Evolutionary conservation across 2,888 invertebrate genomes (phyloP).

Genomic region (Timema podura): DNA sequence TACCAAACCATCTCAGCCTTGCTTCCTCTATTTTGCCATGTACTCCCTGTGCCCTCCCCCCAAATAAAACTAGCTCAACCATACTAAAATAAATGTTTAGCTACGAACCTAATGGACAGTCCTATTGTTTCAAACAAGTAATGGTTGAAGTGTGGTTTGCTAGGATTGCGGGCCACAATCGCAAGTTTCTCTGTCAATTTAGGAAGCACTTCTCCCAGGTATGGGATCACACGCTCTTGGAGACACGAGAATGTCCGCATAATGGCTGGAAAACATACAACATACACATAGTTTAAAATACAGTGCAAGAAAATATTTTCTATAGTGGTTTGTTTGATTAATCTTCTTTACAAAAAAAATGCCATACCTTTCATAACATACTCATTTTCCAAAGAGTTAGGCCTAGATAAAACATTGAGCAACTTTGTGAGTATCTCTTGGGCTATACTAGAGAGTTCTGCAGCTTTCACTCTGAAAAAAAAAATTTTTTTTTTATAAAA

Average conservation of each 20-base stretch:
- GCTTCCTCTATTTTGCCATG: too few relatives aligned
- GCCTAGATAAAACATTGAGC: slow-evolving; percentile 67
- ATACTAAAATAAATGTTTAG: too few relatives aligned
- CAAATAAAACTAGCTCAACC: too few relatives aligned
- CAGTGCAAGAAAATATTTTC: not conserved
- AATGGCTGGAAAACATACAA: slow-evolving; percentile 59
- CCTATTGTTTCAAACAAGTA: slow-evolving; percentile 95
- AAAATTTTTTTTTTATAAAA: slow-evolving; percentile 12
- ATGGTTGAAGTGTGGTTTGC: slow-evolving; percentile 97
- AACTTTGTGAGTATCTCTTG: slow-evolving; percentile 68
- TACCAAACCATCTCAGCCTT: too few relatives aligned
- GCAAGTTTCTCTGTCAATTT: slow-evolving; percentile 80
- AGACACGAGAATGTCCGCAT: slow-evolving; percentile 81
- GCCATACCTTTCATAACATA: slow-evolving; percentile 88
- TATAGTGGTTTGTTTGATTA: not conserved
- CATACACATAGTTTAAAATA: too few relatives aligned
- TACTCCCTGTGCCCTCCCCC: too few relatives aligned
- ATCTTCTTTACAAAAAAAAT: too few relatives aligned
- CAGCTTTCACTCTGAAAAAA: slow-evolving; percentile 52
- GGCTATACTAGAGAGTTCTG: slow-evolving; percentile 63
- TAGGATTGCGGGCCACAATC: slow-evolving; percentile 86
- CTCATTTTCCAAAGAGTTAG: slow-evolving; percentile 87
- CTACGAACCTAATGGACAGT: slow-evolving; percentile 67
- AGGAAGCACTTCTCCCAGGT: slow-evolving; percentile 73
- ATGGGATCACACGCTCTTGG: slow-evolving; percentile 76